Percentiles rank a stretch among this genome's conserved stretches.
phyloP scores from a whole-genome alignment of 2,888 invertebrate genomes.

The Ophion obscuratus region DNA sequence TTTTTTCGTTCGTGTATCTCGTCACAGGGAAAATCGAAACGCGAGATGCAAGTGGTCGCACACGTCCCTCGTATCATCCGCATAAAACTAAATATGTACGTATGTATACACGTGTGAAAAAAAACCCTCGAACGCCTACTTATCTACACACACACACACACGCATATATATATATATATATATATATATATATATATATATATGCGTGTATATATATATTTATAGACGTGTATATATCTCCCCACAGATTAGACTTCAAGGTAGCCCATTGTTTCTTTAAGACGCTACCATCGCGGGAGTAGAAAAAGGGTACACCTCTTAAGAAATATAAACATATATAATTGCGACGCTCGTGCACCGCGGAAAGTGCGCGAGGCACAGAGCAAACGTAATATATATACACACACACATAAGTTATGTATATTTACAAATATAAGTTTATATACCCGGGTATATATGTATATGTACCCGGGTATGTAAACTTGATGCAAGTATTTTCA shows the following conservation, averaged over 20 bases:
- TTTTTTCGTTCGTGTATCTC: background rate
- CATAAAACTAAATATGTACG: background rate
- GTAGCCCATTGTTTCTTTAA: constrained; percentile 77
- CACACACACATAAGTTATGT: background rate
- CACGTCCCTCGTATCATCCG: constrained; percentile 72
- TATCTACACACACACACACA: background rate
- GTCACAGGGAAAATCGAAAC: constrained; percentile 3
- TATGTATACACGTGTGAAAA: too few species aligned
- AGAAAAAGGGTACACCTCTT: constrained; percentile 33
- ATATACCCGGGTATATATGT: constrained; percentile 32
- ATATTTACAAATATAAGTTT: constrained; percentile 40
- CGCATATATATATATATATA: constrained; percentile 15
- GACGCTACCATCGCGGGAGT: constrained; percentile 34
- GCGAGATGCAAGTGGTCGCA: constrained; percentile 34
- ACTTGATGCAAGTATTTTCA: constrained; percentile 69
- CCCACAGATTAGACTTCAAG: constrained; percentile 70
- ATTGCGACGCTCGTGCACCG: constrained; percentile 72
- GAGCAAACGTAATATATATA: constrained; percentile 47
- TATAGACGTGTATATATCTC: background rate
- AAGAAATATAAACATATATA: constrained; percentile 29
- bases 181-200: background rate
- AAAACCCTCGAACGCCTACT: too few species aligned
- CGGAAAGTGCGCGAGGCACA: constrained; percentile 38
- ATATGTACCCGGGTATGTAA: constrained; percentile 7
- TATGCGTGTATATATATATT: background rate